Evolutionary conservation across 1,140 invertebrate species (phyloP).

Genomic region (Euschistus heros): DNA sequence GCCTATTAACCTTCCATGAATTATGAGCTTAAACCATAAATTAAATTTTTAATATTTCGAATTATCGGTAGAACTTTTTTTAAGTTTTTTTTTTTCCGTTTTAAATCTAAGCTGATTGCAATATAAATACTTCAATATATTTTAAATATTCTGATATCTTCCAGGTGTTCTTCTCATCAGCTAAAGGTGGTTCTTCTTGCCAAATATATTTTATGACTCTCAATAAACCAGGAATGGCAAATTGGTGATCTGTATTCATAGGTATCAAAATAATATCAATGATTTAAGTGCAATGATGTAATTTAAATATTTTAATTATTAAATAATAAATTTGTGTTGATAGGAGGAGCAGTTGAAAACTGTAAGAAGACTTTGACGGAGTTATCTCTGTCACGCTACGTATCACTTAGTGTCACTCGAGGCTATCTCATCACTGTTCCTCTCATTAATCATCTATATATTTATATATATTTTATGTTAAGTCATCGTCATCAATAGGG

Average conservation of each 20-base stretch:
- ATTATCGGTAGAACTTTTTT: too few species aligned
- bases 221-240: conserved; percentile 97
- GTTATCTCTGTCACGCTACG: neutral
- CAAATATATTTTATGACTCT: conserved; percentile 99
- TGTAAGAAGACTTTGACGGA: neutral
- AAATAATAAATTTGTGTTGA: neutral
- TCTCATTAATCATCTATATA: conserved; percentile 1
- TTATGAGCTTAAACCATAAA: too few species aligned
- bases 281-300: neutral
- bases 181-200: conserved; percentile 95
- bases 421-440: conserved; percentile 11
- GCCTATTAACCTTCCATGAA: too few species aligned
- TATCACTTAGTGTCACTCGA: neutral
- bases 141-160: conserved; percentile 22
- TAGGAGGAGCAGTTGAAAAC: neutral
- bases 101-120: too few species aligned
- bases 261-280: neutral
- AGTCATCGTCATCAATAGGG: conserved; percentile 10
- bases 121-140: too few species aligned
- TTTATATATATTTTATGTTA: conserved; percentile 2
- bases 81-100: too few species aligned
- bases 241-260: conserved; percentile 64
- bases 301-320: neutral
- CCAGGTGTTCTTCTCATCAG: conserved; percentile 96
- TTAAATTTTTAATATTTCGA: too few species aligned